Conservation (phyloP, 2,797 vertebrate genomes). For the Numenius phaeopus region DNA sequence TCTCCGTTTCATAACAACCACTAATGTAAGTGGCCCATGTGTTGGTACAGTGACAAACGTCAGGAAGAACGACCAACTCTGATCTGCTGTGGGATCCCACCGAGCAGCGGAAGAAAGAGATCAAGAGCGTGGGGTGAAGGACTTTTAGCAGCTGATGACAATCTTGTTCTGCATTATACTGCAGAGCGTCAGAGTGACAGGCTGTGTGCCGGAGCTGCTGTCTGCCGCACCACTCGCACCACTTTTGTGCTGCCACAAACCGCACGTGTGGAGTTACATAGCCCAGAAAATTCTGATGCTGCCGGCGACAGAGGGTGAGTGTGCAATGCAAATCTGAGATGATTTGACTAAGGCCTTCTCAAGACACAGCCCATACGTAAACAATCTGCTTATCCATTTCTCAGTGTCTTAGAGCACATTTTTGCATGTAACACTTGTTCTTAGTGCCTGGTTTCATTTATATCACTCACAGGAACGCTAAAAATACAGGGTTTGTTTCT, state of each 20-base stretch:
- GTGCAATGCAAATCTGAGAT: not conserved
- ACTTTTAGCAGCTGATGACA: not conserved
- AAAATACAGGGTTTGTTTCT: not conserved
- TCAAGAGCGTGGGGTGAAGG: not conserved
- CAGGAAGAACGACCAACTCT: not conserved
- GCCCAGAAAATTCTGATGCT: not conserved
- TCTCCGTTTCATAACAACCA: not conserved
- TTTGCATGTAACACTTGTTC: not conserved
- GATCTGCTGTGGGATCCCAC: not conserved
- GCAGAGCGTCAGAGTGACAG: not conserved
- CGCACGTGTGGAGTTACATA: not conserved
- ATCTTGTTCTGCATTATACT: not conserved
- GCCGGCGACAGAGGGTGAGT: not conserved
- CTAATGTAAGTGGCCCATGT: not conserved
- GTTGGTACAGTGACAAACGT: rapidly evolving
- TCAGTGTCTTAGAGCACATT: not conserved
- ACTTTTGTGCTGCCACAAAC: not conserved
- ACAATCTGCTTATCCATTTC: not conserved
- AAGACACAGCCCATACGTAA: not conserved
- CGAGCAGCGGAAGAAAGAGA: not conserved
- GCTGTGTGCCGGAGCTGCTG: not conserved
- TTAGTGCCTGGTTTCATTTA: not conserved
- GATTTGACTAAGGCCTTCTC: not conserved
- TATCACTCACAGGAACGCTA: not conserved
- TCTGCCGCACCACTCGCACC: rapidly evolving